These are phyloP conservation scores for Harpagoxenus sublaevis DNA, from an alignment of 2,888 invertebrate species.

Conservation along the genomic window DNA sequence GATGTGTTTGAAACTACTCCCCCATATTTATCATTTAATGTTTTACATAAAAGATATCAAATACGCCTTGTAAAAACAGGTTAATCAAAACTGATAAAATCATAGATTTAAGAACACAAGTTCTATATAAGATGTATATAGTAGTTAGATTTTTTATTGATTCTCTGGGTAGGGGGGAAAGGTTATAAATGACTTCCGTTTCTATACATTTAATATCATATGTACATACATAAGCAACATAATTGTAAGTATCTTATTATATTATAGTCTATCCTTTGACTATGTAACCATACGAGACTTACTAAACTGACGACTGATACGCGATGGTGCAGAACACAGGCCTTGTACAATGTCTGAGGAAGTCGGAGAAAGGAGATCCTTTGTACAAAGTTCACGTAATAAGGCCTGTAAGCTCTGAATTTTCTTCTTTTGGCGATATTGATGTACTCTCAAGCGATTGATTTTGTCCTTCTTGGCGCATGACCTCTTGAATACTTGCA, in stretches of 20 bases:
- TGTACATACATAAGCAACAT: too few relatives aligned
- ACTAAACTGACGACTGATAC: too few relatives aligned
- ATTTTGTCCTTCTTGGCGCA: slow-evolving; percentile 10
- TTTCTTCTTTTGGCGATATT: neutral
- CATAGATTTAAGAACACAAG: neutral
- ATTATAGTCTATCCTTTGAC: too few relatives aligned
- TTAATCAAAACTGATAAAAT: neutral
- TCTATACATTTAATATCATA: too few relatives aligned
- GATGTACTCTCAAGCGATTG: neutral
- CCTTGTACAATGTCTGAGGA: slow-evolving; percentile 1
- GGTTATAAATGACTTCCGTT: too few relatives aligned
- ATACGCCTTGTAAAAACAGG: neutral
- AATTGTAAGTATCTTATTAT: too few relatives aligned
- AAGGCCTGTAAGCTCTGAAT: neutral
- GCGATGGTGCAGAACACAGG: too few relatives aligned
- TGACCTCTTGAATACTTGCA: neutral
- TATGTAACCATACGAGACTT: too few relatives aligned
- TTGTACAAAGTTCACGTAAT: neutral
- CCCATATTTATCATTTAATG: neutral
- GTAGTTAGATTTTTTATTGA: too few relatives aligned
- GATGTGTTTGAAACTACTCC: neutral
- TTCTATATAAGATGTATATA: neutral
- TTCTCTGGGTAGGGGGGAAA: too few relatives aligned
- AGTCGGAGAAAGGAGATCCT: neutral
- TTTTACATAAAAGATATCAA: neutral